These are phyloP conservation scores for Villa cingulata DNA, from an alignment of 2,888 invertebrate genomes.

Conservation along the genomic window DNA sequence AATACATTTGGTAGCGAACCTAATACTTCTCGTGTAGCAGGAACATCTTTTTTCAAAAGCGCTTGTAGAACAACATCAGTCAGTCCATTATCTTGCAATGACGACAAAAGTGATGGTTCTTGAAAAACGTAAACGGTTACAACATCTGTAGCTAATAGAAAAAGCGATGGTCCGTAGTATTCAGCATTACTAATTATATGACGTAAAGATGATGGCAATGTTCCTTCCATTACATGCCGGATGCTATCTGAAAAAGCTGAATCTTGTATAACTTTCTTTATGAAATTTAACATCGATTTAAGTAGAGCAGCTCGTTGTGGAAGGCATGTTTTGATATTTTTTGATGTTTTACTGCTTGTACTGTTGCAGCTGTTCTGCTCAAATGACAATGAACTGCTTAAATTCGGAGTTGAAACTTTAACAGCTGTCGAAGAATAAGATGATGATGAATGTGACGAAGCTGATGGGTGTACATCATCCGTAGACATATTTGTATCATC, in stretches of 20 bases:
- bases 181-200: constrained; percentile 79
- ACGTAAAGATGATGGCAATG: constrained; percentile 61
- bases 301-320: constrained; percentile 72
- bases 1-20: constrained; percentile 81
- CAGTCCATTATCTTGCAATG: constrained; percentile 73
- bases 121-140: constrained; percentile 73
- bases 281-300: constrained; percentile 77
- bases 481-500: constrained; percentile 14
- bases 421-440: constrained; percentile 13
- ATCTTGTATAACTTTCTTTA: constrained; percentile 75
- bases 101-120: constrained; percentile 70
- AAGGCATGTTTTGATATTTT: constrained; percentile 39
- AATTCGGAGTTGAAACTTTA: constrained; percentile 11
- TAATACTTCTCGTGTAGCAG: constrained; percentile 58
- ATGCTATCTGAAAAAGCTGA: constrained; percentile 67
- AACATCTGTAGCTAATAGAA: constrained; percentile 68
- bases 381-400: constrained; percentile 10
- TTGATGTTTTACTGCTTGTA: constrained; percentile 6
- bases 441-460: constrained; percentile 9
- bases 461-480: constrained; percentile 9
- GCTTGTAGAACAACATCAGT: constrained; percentile 77
- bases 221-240: constrained; percentile 75
- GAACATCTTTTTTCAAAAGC: constrained; percentile 67
- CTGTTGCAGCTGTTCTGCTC: constrained; percentile 13
- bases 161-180: constrained; percentile 76